Evolutionary conservation across 2,797 vertebrate genomes (phyloP).

Genomic region (Enteromius afrohamiltoni): DNA sequence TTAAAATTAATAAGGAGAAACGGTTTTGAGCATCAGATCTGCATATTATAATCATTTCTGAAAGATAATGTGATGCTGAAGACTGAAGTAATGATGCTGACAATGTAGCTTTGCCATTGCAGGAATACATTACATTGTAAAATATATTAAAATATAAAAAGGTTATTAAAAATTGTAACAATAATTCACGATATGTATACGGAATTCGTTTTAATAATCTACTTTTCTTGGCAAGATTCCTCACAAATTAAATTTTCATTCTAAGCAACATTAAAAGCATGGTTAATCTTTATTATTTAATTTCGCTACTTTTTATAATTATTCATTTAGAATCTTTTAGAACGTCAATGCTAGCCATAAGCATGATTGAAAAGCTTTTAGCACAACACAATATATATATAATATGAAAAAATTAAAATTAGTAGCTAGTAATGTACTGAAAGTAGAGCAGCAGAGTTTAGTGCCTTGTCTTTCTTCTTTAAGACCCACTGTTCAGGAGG

Average conservation of each 20-base stretch:
- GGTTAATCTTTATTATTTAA: neutral
- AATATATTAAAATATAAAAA: neutral
- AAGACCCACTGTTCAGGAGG: conserved; percentile 85
- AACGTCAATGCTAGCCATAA: neutral
- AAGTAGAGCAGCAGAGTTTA: neutral
- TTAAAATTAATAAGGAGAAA: neutral
- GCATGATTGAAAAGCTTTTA: neutral
- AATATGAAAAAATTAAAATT: neutral
- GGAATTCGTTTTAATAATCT: too few species aligned
- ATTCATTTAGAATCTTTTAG: neutral
- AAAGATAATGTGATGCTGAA: neutral
- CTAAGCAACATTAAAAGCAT: neutral
- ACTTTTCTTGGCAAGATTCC: too few species aligned
- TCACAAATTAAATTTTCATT: neutral
- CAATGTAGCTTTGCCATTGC: neutral
- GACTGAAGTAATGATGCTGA: neutral
- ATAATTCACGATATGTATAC: neutral
- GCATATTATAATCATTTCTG: neutral
- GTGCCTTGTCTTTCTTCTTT: conserved; percentile 9
- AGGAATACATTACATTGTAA: neutral
- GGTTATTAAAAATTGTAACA: neutral
- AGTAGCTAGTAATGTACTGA: neutral
- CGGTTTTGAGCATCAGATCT: neutral
- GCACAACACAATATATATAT: neutral
- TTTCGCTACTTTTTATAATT: neutral